These are phyloP conservation scores for Drosophila ironensis DNA, from an alignment of 1,140 invertebrate genomes.

Conservation along the genomic window DNA sequence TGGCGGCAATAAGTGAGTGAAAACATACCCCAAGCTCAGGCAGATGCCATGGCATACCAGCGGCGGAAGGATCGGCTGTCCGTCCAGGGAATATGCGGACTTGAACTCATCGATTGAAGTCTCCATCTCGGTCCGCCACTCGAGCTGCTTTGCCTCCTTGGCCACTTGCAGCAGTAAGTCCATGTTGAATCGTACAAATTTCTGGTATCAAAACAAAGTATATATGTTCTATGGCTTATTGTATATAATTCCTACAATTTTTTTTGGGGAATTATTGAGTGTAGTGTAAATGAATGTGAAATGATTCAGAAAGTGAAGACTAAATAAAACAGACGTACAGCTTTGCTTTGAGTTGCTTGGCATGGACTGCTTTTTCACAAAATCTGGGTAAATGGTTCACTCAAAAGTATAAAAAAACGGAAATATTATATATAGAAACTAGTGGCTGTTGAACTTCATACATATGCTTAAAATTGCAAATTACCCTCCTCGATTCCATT, in stretches of 20 bases:
- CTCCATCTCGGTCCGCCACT: not conserved
- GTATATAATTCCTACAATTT: conserved; percentile 23
- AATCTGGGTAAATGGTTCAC: no score
- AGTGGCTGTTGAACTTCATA: no score
- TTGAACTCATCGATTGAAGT: not conserved
- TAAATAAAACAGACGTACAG: not conserved
- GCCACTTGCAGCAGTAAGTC: conserved; percentile 23
- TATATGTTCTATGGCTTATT: not conserved
- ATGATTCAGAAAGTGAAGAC: no score
- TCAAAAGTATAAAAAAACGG: no score
- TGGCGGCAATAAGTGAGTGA: not conserved
- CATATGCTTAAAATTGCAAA: no score
- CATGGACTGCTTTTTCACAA: not conserved
- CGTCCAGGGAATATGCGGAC: conserved; percentile 27
- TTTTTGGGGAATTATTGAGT: conserved; percentile 12
- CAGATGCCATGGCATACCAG: no score
- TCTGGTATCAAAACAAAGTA: conserved; percentile 15
- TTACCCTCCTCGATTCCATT: no score
- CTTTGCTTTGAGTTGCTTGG: conserved; percentile 13
- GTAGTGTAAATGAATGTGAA: conserved; percentile 3
- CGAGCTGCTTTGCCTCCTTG: conserved; percentile 2
- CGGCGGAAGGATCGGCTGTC: conserved; percentile 36
- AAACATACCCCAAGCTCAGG: no score
- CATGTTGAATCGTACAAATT: conserved; percentile 24
- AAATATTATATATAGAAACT: no score